Evolutionary conservation across 2,888 invertebrate genomes (phyloP).

Genomic region (Arctia plantaginis): DNA sequence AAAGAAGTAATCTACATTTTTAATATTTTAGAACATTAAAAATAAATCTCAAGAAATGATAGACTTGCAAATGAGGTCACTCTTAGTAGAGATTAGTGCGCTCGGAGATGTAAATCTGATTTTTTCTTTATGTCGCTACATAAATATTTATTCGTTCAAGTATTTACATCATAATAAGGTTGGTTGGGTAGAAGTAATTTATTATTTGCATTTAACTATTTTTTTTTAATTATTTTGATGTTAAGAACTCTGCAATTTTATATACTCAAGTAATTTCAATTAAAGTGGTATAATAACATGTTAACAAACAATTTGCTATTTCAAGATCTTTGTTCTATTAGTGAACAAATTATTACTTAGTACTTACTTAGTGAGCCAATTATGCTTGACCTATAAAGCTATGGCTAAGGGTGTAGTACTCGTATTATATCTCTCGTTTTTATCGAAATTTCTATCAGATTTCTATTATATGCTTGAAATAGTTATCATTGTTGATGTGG

Average conservation of each 20-base stretch:
- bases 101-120: neutral
- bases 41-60: neutral
- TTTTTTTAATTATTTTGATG: conserved; percentile 16
- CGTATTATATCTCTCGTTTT: too few relatives aligned
- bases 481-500: too few relatives aligned
- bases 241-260: conserved; percentile 1
- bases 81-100: neutral
- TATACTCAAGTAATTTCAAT: conserved; percentile 20
- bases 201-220: conserved; percentile 32
- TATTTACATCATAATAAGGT: conserved; percentile 65
- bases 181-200: conserved; percentile 57
- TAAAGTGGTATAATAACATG: conserved; percentile 8
- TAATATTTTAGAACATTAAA: neutral
- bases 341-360: conserved; percentile 7
- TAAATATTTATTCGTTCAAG: neutral
- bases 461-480: too few relatives aligned
- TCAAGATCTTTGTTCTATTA: conserved; percentile 11
- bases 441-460: neutral
- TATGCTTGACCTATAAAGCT: neutral
- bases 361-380: too few relatives aligned
- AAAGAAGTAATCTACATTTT: neutral
- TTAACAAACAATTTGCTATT: conserved; percentile 22
- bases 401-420: neutral
- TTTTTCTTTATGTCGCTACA: neutral
- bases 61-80: neutral